Evolutionary conservation across 2,888 invertebrate genomes (phyloP), one percentile per base, ranked within the genome.

Genomic region (Cabera pusaria): DNA sequence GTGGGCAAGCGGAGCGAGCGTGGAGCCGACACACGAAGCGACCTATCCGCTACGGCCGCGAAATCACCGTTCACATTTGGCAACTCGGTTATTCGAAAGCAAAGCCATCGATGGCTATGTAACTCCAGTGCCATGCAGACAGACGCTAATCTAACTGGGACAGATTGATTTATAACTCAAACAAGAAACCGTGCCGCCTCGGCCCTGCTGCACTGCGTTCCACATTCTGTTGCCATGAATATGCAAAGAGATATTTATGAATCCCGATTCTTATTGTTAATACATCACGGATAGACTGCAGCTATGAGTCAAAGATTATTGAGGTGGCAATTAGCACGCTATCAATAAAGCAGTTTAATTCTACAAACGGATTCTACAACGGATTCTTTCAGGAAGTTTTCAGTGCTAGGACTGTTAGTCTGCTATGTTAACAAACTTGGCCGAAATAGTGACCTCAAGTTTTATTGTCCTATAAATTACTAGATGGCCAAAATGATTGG

Each of bases 131-230:
- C 24, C 65, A 70, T 72, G 67, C 2, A n/a, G n/a, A n/a, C 62
- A 74, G 69, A 77, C 71, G 63, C 68, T 80, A 77, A 82, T 84
- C 79, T 80, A 85, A 77, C 81, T 79, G 66, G 82, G 77, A 76
- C 83, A 73, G 70, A 81, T 78, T 81, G 79, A 84, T 82, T 87
- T 83, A 85, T 74, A 80, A 72, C 72, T 77, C 65, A 69, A 81
- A 79, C 76, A 75, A 81, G 80, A 83, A 85, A 83, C 81, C 76
- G 77, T 83, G 82, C 79, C 83, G 78, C 81, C 81, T 82, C 83
- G 77, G 82, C 75, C 78, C 76, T 78, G 72, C 62, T 72, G 68
- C 72, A 72, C 64, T 65, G 69, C 65, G 78, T 68, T 74, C 76
- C 62, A 79, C 76, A 78, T 80, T 80, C 72, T 76, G 75, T 72